Percentiles rank a stretch among this genome's conserved stretches.
phyloP scores from a whole-genome alignment of 2,113 vertebrate species.

The Pteronura brasiliensis region DNA sequence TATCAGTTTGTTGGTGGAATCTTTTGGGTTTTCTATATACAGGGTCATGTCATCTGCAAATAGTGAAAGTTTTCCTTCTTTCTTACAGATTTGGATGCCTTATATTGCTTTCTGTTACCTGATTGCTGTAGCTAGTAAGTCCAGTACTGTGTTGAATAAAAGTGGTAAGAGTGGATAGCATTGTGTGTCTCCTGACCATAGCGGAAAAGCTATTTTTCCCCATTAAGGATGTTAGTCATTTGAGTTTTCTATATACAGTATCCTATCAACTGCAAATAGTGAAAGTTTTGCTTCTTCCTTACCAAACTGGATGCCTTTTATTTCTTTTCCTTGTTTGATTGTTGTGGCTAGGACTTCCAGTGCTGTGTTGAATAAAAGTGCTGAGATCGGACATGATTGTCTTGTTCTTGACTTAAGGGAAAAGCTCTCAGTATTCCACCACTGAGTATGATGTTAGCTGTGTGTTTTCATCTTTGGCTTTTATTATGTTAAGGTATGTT shows the following conservation, averaged over 20 bases:
- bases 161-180: neutral
- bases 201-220: neutral
- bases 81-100: neutral
- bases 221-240: neutral
- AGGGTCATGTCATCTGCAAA: neutral
- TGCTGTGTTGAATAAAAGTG: neutral
- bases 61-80: neutral
- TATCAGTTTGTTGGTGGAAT: neutral
- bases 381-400: neutral
- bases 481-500: neutral
- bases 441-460: neutral
- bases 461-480: neutral
- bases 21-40: neutral
- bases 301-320: neutral
- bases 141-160: neutral
- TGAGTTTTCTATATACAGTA: neutral
- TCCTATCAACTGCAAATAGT: neutral
- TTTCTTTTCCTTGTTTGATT: neutral
- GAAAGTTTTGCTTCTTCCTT: neutral
- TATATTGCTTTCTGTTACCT: neutral
- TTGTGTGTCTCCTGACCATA: neutral
- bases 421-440: neutral
- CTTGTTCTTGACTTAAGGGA: neutral
- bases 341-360: neutral
- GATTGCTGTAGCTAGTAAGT: neutral